Conservation (phyloP, 2,797 vertebrate species). For the Rhinichthys osculus region DNA sequence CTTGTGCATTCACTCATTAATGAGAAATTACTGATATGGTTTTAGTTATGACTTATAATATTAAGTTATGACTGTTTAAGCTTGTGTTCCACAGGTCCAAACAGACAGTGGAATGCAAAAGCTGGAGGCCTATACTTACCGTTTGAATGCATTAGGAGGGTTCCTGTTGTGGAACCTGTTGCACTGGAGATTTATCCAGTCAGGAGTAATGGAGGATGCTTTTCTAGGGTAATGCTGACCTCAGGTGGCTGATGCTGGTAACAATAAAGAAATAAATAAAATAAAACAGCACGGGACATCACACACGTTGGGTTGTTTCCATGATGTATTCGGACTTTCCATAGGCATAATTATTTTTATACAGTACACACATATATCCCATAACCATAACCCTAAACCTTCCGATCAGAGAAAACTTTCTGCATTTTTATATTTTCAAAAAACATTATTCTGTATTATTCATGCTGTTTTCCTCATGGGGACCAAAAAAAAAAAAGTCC, state of each 20-base stretch:
- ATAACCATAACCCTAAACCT: not conserved
- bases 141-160: not conserved
- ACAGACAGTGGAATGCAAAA: not conserved
- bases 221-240: slow-evolving; percentile 37
- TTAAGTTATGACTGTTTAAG: too few relatives aligned
- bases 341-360: not conserved
- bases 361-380: not conserved
- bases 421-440: not conserved
- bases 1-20: too few relatives aligned
- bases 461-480: not conserved
- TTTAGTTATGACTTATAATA: too few relatives aligned
- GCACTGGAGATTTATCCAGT: not conserved
- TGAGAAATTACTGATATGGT: too few relatives aligned
- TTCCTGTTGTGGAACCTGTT: too few relatives aligned
- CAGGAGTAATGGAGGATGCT: too few relatives aligned
- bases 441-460: not conserved
- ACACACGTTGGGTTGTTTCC: not conserved
- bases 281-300: too few relatives aligned
- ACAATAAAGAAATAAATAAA: not conserved
- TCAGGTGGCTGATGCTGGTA: slow-evolving; percentile 24
- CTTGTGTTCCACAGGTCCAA: not conserved
- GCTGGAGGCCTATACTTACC: not conserved
- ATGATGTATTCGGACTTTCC: not conserved
- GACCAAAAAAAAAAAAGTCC: not conserved
- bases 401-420: not conserved